Evolutionary conservation across 2,113 vertebrate genomes (phyloP).

Genomic region (Colaptes auratus): DNA sequence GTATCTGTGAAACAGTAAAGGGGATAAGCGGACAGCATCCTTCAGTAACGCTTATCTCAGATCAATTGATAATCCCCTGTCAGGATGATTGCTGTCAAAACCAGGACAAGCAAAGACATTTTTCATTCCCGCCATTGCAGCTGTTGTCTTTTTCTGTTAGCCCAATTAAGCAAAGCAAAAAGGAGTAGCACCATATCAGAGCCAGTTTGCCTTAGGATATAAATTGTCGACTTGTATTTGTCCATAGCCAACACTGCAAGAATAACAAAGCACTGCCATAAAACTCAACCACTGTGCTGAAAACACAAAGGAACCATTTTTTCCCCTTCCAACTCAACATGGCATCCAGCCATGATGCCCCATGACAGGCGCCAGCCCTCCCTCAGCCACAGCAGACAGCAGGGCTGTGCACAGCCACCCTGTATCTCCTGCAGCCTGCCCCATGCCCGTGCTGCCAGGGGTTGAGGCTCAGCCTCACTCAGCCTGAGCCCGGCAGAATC

Average conservation of each 20-base stretch:
- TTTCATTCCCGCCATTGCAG: constrained; percentile 47
- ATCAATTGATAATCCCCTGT: constrained; percentile 46
- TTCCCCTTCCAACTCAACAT: background rate
- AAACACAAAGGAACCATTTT: constrained; percentile 53
- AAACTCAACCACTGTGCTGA: constrained; percentile 40
- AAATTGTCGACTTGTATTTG: constrained; percentile 41
- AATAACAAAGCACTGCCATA: constrained; percentile 13
- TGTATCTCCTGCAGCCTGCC: accelerated
- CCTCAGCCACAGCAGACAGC: background rate
- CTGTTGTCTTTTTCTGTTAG: constrained; percentile 64
- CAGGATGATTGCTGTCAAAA: constrained; percentile 49
- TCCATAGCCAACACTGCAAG: constrained; percentile 10
- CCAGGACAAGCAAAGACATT: constrained; percentile 45
- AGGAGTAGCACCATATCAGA: constrained; percentile 30
- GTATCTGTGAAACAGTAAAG: background rate
- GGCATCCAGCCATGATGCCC: constrained; percentile 4
- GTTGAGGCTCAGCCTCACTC: background rate
- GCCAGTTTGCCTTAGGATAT: constrained; percentile 46
- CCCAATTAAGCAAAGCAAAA: constrained; percentile 58
- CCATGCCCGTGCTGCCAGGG: accelerated
- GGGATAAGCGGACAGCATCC: background rate
- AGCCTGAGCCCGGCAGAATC: background rate
- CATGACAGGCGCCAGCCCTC: background rate
- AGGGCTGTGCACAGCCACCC: background rate
- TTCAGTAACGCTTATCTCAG: background rate